phyloP scores from a whole-genome alignment of 1,140 invertebrate genomes.

The Dolichoris vasculosae region DNA sequence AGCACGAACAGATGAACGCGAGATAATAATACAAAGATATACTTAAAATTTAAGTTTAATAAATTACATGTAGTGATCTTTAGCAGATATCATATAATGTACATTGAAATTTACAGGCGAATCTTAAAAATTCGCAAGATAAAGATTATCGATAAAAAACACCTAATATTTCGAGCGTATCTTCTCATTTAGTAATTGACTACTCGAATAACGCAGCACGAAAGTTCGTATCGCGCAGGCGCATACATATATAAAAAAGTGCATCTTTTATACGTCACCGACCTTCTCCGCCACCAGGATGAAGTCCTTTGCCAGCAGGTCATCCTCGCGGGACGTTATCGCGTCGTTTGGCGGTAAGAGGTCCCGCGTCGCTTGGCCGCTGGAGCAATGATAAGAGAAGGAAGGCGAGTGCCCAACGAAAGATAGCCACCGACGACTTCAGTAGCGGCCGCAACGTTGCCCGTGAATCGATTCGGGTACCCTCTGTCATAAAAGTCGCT shows the following conservation, averaged over 20 bases:
- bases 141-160: too few species aligned
- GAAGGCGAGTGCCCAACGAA: background rate
- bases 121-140: too few species aligned
- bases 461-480: slow-evolving; percentile 1
- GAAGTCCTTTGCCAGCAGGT: slow-evolving; percentile 35
- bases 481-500: slow-evolving; percentile 31
- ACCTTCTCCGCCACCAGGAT: slow-evolving; percentile 30
- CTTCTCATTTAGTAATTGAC: too few species aligned
- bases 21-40: too few species aligned
- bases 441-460: background rate
- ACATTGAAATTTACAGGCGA: too few species aligned
- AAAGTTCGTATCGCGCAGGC: too few species aligned
- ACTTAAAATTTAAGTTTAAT: too few species aligned
- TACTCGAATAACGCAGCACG: too few species aligned
- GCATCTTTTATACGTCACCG: background rate
- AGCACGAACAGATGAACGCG: too few species aligned
- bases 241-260: background rate
- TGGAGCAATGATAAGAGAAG: background rate
- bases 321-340: slow-evolving; percentile 40
- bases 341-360: background rate
- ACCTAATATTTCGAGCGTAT: too few species aligned
- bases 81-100: too few species aligned
- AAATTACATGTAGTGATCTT: too few species aligned
- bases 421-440: background rate
- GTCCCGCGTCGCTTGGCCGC: background rate